Conservation (phyloP, 2,888 invertebrate species). For the Ceramica pisi region DNA sequence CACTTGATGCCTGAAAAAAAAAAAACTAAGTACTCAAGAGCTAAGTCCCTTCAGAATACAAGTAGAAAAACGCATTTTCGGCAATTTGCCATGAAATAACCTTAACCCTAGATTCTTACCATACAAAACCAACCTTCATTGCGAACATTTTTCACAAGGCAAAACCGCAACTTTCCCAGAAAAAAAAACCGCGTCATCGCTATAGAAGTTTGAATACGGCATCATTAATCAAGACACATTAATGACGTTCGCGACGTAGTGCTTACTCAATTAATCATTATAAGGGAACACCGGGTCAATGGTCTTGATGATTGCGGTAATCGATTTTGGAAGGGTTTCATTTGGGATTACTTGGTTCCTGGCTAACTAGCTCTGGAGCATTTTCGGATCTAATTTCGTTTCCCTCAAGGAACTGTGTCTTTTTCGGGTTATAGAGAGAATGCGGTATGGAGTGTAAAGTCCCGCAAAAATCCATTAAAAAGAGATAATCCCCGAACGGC, state of each 20-base stretch:
- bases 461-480: too few relatives aligned
- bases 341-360: not conserved
- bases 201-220: slow-evolving; percentile 26
- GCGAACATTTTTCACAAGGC: not conserved
- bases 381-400: too few relatives aligned
- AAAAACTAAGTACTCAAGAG: too few relatives aligned
- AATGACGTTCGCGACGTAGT: slow-evolving; percentile 46
- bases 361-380: not conserved
- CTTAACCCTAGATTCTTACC: not conserved
- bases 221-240: slow-evolving; percentile 60
- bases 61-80: too few relatives aligned
- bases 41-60: too few relatives aligned
- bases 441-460: too few relatives aligned
- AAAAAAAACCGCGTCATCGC: slow-evolving; percentile 33
- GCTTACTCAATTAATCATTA: slow-evolving; percentile 58
- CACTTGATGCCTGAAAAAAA: too few relatives aligned
- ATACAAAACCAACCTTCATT: not conserved
- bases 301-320: slow-evolving; percentile 40
- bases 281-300: slow-evolving; percentile 39
- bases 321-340: slow-evolving; percentile 38
- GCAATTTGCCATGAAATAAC: not conserved
- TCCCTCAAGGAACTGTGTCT: too few relatives aligned
- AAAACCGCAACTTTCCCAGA: slow-evolving; percentile 8
- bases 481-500: too few relatives aligned
- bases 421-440: too few relatives aligned